Percentiles rank a stretch among this genome's conserved stretches.
These are phyloP conservation scores for Drosophila pectinifera DNA, from an alignment of 1,140 invertebrate species.

Conservation along the genomic window DNA sequence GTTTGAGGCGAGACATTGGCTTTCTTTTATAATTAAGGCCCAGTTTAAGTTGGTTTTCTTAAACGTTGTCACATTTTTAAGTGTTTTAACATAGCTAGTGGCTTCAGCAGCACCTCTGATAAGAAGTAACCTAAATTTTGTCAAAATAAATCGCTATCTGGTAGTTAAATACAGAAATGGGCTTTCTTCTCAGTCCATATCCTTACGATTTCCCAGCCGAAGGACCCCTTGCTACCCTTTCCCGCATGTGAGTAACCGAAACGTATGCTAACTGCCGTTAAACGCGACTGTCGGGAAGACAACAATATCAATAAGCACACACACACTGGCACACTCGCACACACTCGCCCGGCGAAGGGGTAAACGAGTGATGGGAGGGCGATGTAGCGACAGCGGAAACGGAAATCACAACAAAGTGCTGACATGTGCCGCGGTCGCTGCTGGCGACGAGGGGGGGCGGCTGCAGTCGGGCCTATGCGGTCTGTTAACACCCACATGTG, in stretches of 20 bases:
- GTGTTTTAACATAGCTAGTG: too few relatives aligned
- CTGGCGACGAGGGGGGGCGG: background rate
- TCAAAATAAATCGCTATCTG: too few relatives aligned
- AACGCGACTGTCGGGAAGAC: constrained; percentile 50
- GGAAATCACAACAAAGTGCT: constrained; percentile 84
- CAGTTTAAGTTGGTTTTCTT: too few relatives aligned
- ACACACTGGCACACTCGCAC: constrained; percentile 10
- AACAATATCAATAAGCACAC: constrained; percentile 75
- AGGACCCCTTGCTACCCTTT: constrained; percentile 11
- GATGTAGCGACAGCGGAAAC: constrained; percentile 60
- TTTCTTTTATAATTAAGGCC: too few relatives aligned
- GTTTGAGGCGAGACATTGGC: too few relatives aligned
- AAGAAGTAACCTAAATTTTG: too few relatives aligned
- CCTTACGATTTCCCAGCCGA: too few relatives aligned
- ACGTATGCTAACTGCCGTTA: constrained; percentile 78
- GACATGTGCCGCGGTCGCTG: constrained; percentile 75
- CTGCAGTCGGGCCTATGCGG: constrained; percentile 45
- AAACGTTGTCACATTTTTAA: too few relatives aligned
- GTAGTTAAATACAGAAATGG: too few relatives aligned
- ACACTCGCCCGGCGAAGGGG: constrained; percentile 47
- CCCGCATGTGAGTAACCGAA: constrained; percentile 7
- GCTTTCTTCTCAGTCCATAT: too few relatives aligned
- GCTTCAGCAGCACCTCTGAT: too few relatives aligned
- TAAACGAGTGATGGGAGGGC: constrained; percentile 15
- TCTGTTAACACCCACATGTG: constrained; percentile 49